Percentiles rank a stretch among this genome's conserved stretches.
phyloP scores from a whole-genome alignment of 2,888 invertebrate species.

The Acrocera orbiculus region DNA sequence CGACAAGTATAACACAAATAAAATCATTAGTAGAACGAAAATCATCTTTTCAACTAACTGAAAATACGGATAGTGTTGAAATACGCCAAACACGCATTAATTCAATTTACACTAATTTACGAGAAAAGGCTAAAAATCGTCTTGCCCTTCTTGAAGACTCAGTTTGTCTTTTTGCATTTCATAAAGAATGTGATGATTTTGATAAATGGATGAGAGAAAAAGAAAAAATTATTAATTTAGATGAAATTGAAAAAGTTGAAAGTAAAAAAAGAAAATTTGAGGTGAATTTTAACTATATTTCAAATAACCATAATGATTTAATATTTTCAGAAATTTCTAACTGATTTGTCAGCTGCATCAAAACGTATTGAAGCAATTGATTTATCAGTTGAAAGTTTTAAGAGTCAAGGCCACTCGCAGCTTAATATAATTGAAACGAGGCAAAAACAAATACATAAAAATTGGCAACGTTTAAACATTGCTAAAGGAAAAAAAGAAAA shows the following conservation, averaged over 20 bases:
- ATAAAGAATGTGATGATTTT: conserved; percentile 93
- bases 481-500: conserved; percentile 80
- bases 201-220: conserved; percentile 96
- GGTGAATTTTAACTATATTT: conserved; percentile 30
- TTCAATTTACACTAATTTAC: conserved; percentile 61
- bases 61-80: conserved; percentile 57
- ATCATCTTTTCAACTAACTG: conserved; percentile 32
- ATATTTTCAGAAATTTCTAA: conserved; percentile 61
- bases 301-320: too few relatives aligned
- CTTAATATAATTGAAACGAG: conserved; percentile 57
- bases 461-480: conserved; percentile 75
- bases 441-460: conserved; percentile 67
- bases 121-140: conserved; percentile 60
- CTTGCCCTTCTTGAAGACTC: conserved; percentile 79
- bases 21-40: conserved; percentile 29
- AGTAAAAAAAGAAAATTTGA: conserved; percentile 90
- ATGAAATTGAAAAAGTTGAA: conserved; percentile 74
- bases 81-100: conserved; percentile 64
- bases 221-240: conserved; percentile 68
- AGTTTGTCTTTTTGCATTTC: conserved; percentile 80
- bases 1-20: conserved; percentile 26
- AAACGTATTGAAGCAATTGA: conserved; percentile 82
- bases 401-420: conserved; percentile 71
- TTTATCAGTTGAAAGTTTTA: conserved; percentile 68
- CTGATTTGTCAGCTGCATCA: conserved; percentile 85